Percentiles rank a stretch among this genome's conserved stretches.
Evolutionary conservation across 2,113 vertebrate genomes (phyloP).

Genomic region (Sylvia atricapilla): DNA sequence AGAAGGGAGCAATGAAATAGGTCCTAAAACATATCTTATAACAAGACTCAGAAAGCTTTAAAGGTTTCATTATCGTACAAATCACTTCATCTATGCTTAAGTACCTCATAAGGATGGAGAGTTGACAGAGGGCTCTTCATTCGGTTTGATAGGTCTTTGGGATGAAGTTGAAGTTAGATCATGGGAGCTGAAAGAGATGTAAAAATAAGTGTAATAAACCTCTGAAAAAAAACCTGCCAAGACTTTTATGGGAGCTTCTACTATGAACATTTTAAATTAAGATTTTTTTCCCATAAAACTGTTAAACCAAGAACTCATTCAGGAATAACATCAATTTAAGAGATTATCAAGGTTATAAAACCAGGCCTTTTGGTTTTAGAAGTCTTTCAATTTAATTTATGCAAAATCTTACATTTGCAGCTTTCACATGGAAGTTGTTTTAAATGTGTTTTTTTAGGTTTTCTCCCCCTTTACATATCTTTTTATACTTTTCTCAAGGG

Average conservation of each 20-base stretch:
- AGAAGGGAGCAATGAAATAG: background rate
- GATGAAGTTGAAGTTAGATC: background rate
- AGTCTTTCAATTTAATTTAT: background rate
- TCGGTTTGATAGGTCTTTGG: background rate
- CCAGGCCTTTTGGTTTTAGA: background rate
- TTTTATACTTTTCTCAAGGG: background rate
- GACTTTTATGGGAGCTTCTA: background rate
- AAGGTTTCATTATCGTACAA: background rate
- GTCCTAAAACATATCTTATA: background rate
- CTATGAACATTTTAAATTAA: background rate
- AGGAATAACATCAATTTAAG: background rate
- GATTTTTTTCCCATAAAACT: background rate
- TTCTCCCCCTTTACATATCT: background rate
- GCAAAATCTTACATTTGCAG: background rate
- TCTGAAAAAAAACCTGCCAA: background rate
- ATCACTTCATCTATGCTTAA: background rate
- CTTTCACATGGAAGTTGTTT: background rate
- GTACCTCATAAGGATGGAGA: background rate
- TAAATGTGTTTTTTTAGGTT: background rate
- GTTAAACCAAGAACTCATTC: background rate
- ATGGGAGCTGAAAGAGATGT: background rate
- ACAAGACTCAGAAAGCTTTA: background rate
- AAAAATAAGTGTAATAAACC: background rate
- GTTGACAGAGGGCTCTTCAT: background rate
- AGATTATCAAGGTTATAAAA: background rate